Evolutionary conservation across 1,140 invertebrate species (phyloP), one percentile per base, ranked within the genome.

Genomic region (Drosophila sulfurigaster): DNA sequence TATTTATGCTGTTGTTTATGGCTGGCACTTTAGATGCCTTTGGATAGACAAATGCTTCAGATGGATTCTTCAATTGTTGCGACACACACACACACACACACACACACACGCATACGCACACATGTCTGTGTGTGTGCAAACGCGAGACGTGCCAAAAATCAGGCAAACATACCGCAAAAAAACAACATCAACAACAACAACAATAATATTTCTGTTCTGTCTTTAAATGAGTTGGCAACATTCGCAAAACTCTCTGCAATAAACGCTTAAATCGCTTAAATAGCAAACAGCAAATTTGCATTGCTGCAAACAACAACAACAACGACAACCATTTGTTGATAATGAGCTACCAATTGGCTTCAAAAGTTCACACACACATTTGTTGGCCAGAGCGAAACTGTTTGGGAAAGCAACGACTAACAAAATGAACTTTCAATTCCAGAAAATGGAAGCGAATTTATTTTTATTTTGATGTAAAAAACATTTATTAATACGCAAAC

Each of bases 101-200:
- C 4, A 45, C 43, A 20, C 7, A 49, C 11, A 48, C 4, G 56
- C 8, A 43, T 69, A 25, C 20, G 3, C 20, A 25, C 20, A 0
- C 20, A 13, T 63, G 30, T 32, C 28, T 46, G 48, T 43, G 56
- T 4, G 38, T 20, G 43, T 60, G 45, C 68, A 69, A 65, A 75
- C 64, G 62, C 45, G 79, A 68, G 82, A 88, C 82, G 82, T 87
- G 82, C 82, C 82, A 88, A 80, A 80, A 88, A 82, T 82, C 82
- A 87, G 81, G 83, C 69, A 79, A 74, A 69, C 79, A 71, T 67
- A 62, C 49, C 70, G 43, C 16, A 49, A 46, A 43, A 48, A 62
- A 48, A 48, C 52, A 56, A 65, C 28, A 30, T 35, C 58, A 30
- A 49, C 16, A 54, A 46, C 45, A 46, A 75, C 51, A 67, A 41